Evolutionary conservation across 2,113 vertebrate genomes (phyloP).

Genomic region (Excalfactoria chinensis): DNA sequence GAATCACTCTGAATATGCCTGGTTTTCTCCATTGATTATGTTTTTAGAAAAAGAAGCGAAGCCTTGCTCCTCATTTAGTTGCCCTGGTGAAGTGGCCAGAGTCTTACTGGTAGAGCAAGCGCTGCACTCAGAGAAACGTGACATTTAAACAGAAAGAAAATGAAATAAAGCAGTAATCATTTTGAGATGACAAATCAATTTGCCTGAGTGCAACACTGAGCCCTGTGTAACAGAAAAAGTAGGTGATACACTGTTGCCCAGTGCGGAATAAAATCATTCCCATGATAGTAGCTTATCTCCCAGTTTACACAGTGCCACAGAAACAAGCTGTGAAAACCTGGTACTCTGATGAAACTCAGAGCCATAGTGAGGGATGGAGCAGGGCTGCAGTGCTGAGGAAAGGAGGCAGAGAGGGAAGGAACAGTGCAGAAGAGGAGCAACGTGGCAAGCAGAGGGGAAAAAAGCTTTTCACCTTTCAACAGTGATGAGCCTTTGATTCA

Average conservation of each 20-base stretch:
- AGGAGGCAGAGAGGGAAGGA: neutral
- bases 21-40: neutral
- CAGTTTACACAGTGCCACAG: neutral
- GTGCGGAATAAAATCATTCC: neutral
- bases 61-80: neutral
- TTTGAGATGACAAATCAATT: conserved; percentile 20
- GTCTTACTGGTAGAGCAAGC: neutral
- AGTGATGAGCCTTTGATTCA: neutral
- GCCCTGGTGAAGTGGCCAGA: neutral
- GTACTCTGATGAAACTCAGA: neutral
- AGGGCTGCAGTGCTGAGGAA: neutral
- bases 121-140: neutral
- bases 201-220: neutral
- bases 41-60: conserved; percentile 8
- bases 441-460: neutral
- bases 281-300: neutral
- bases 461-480: neutral
- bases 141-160: conserved; percentile 1
- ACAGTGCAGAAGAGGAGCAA: neutral
- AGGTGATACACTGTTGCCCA: neutral
- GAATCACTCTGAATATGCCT: neutral
- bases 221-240: neutral
- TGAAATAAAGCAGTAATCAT: neutral
- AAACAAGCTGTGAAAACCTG: conserved; percentile 1
- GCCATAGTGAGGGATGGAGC: neutral